These are phyloP conservation scores for Steinernema hermaphroditum DNA, from an alignment of 2,888 invertebrate species.

Conservation along the genomic window DNA sequence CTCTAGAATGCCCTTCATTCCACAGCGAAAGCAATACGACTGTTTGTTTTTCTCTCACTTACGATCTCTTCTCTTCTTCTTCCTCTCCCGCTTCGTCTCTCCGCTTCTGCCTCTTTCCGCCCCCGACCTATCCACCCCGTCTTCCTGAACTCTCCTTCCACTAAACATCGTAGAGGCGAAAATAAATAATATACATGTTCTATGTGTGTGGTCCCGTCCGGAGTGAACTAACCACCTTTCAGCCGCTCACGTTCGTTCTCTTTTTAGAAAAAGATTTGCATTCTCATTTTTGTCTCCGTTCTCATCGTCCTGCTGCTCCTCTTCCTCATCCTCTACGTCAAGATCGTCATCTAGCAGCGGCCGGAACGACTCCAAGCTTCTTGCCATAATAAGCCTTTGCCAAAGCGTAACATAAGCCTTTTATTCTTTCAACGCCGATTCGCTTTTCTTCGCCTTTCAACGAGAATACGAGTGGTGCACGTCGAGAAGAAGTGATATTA, in stretches of 20 bases:
- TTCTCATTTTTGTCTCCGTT: slow-evolving; percentile 46
- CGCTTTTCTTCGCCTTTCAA: slow-evolving; percentile 18
- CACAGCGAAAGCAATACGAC: slow-evolving; percentile 28
- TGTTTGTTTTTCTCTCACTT: background rate
- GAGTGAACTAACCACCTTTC: background rate
- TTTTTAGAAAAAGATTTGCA: slow-evolving; percentile 55
- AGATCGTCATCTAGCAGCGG: slow-evolving; percentile 4
- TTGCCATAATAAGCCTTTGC: slow-evolving; percentile 30
- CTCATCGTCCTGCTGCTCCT: slow-evolving; percentile 41
- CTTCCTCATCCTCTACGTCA: slow-evolving; percentile 41
- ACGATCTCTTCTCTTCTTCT: background rate
- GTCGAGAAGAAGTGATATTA: background rate
- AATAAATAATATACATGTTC: slow-evolving; percentile 14
- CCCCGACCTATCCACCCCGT: background rate
- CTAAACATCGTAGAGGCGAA: background rate
- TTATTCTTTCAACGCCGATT: slow-evolving; percentile 17
- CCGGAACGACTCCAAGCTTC: background rate
- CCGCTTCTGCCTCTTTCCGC: background rate
- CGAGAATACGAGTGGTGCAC: background rate
- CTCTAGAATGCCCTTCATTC: background rate
- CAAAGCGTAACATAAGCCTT: slow-evolving; percentile 14
- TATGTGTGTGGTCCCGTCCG: background rate
- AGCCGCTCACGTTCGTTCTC: background rate
- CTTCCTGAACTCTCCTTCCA: too few relatives aligned
- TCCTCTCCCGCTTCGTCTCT: background rate